Evolutionary conservation across 1,140 invertebrate genomes (phyloP).

Genomic region (Thalassaphorura encarpata): DNA sequence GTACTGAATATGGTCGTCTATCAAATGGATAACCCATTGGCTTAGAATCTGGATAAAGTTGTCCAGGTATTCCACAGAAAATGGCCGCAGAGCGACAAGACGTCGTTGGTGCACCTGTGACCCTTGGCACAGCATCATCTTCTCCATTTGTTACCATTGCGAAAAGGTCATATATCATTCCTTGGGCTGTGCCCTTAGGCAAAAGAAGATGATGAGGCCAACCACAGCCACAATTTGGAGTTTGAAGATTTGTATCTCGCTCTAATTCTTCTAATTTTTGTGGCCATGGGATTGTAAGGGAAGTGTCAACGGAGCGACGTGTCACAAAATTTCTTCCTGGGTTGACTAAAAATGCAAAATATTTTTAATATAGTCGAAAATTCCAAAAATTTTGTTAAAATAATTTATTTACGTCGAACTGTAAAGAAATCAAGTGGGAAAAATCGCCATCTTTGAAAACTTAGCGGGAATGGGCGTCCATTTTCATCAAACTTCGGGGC

Average conservation of each 20-base stretch:
- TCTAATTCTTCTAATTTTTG: conserved; percentile 42
- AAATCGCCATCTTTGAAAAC: conserved; percentile 4
- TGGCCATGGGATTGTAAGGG: conserved; percentile 55
- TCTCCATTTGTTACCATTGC: conserved; percentile 65
- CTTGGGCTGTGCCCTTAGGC: conserved; percentile 57
- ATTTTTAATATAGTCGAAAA: background rate
- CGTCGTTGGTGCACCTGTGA: background rate
- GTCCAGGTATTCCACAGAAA: conserved; percentile 36
- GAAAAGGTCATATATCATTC: conserved; percentile 59
- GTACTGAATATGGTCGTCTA: background rate
- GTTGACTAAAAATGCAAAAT: conserved; percentile 32
- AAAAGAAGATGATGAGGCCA: conserved; percentile 78
- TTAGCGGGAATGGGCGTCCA: background rate
- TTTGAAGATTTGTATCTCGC: background rate
- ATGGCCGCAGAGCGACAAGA: conserved; percentile 11
- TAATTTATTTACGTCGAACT: background rate
- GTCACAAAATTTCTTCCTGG: conserved; percentile 46
- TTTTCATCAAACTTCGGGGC: conserved; percentile 2
- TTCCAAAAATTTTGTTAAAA: background rate
- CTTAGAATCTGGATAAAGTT: conserved; percentile 36
- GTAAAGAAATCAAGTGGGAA: conserved; percentile 8
- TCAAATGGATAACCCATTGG: conserved; percentile 35
- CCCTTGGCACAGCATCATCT: background rate
- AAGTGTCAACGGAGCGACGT: conserved; percentile 46
- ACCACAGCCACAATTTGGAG: conserved; percentile 60